Percentiles rank a stretch among this genome's conserved stretches.
These are phyloP conservation scores for Canis aureus DNA, from an alignment of 2,113 vertebrate species.

Conservation along the genomic window DNA sequence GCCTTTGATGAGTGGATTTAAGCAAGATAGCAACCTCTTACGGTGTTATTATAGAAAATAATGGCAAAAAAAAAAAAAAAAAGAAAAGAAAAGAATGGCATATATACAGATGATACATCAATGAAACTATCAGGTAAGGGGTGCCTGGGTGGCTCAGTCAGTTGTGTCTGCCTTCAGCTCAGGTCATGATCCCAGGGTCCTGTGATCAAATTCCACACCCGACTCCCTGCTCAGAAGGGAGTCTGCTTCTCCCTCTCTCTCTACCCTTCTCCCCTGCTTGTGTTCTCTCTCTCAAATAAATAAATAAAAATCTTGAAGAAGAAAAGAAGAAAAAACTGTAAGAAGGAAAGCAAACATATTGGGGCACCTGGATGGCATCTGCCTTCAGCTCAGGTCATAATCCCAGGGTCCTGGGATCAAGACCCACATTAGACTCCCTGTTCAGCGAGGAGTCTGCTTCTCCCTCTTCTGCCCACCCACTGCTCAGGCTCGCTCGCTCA, in stretches of 20 bases:
- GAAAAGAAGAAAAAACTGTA: too few species aligned
- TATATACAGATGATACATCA: too few species aligned
- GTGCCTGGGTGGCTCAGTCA: neutral
- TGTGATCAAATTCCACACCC: neutral
- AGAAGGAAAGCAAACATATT: neutral
- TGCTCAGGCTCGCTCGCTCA: too few species aligned
- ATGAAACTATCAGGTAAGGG: too few species aligned
- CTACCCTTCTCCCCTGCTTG: neutral
- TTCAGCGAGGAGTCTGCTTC: too few species aligned
- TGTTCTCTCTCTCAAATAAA: neutral
- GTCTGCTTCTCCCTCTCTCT: neutral
- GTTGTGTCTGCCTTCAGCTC: neutral
- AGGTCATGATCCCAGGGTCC: neutral
- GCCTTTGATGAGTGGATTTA: neutral
- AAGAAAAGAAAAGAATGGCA: too few species aligned
- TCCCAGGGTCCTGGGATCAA: too few species aligned
- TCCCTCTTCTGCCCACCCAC: too few species aligned
- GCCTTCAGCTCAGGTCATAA: too few species aligned
- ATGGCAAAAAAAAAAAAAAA: neutral
- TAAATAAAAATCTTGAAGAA: neutral
- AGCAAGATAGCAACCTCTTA: neutral
- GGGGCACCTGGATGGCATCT: too few species aligned
- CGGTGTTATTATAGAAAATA: slow-evolving; percentile 1
- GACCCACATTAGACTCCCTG: too few species aligned
- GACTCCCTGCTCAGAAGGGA: neutral